Conservation (phyloP, 2,888 invertebrate genomes). For the Sylvicola cinctus region DNA sequence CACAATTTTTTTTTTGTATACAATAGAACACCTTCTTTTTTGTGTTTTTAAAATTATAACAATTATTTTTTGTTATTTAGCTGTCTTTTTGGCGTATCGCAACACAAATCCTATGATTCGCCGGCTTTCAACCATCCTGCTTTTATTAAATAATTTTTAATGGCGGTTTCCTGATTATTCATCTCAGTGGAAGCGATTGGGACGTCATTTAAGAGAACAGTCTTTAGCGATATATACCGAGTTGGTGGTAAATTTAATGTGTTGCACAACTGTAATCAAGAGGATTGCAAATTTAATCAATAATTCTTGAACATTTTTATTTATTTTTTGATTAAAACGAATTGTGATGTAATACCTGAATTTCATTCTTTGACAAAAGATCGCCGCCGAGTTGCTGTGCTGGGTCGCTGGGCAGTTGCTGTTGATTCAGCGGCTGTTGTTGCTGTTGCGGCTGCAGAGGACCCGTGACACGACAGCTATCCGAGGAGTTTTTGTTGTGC, state of each 20-base stretch:
- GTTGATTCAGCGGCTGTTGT: conserved; percentile 33
- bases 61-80: too few relatives aligned
- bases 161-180: conserved; percentile 17
- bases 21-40: too few relatives aligned
- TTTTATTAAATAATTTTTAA: conserved; percentile 27
- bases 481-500: conserved; percentile 27
- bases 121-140: conserved; percentile 19
- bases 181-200: background rate
- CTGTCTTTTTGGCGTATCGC: too few relatives aligned
- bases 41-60: too few relatives aligned
- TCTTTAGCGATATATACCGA: conserved; percentile 76
- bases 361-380: conserved; percentile 44
- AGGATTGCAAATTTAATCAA: conserved; percentile 1
- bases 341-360: conserved; percentile 28
- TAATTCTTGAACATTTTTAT: background rate
- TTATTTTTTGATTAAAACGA: background rate
- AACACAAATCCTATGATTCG: too few relatives aligned
- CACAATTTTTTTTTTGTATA: too few relatives aligned
- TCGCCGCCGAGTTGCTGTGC: conserved; percentile 26
- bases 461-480: conserved; percentile 20
- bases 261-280: conserved; percentile 41
- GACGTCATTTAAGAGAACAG: conserved; percentile 41
- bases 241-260: conserved; percentile 63
- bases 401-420: conserved; percentile 24
- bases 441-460: conserved; percentile 6